phyloP scores from a whole-genome alignment of 2,797 vertebrate species.

The Denticeps clupeoides region DNA sequence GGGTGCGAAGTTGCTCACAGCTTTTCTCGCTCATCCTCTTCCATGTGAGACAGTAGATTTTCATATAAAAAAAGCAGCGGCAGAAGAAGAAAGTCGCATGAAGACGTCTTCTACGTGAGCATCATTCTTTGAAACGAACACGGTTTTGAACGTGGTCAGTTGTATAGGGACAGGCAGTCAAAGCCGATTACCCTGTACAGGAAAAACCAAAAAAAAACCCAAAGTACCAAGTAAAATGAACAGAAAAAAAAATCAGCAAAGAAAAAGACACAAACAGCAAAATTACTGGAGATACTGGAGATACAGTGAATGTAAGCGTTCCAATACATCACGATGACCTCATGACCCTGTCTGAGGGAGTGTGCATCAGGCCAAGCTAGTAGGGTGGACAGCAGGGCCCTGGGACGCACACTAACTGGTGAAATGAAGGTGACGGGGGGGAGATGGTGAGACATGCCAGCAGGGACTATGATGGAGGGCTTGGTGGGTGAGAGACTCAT shows the following conservation, averaged over 20 bases:
- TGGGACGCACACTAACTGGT: too few species aligned
- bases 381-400: conserved; percentile 12
- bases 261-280: neutral
- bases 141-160: too few species aligned
- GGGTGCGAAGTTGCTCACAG: too few species aligned
- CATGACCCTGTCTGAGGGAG: conserved; percentile 3
- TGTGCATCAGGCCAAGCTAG: conserved; percentile 8
- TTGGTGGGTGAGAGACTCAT: conserved; percentile 44
- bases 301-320: neutral
- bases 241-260: neutral
- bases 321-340: neutral
- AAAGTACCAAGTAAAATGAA: neutral
- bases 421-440: neutral
- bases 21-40: too few species aligned
- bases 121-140: too few species aligned
- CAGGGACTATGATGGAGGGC: neutral
- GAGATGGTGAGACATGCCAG: conserved; percentile 10
- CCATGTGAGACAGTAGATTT: too few species aligned
- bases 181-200: conserved; percentile 18
- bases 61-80: too few species aligned
- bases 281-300: too few species aligned
- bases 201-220: neutral
- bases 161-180: conserved; percentile 15
- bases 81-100: too few species aligned
- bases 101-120: too few species aligned